Evolutionary conservation across 2,113 vertebrate species (phyloP), one percentile per base, ranked within the genome.

Genomic region (Sebastes schlegelii): DNA sequence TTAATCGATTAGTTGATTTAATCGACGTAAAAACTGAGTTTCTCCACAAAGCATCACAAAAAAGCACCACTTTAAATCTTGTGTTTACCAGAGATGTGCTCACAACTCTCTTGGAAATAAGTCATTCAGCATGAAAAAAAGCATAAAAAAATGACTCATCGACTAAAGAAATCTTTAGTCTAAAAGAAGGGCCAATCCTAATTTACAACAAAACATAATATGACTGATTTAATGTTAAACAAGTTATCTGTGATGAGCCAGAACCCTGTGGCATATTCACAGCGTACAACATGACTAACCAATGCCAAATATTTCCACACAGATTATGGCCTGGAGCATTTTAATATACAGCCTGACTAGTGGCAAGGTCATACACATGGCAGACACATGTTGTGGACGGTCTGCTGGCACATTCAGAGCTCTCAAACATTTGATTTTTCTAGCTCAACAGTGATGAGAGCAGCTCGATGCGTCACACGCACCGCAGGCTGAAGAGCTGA

Each of bases 391-490:
- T 60, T 83, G 51, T 73, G 67, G 64, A 75, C 49, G 1, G 43
- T 71, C n/a, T 63, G 57, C 55, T 55, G 62, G 72, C 23, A 8
- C 40, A 69, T 77, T 64, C 74, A 63, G 3, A 46, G 46, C n/a
- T 26, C 64, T 52, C 67, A 54, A 34, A 61, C 74, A 21, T 72
- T 23, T 5, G 21, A 48, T 72, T 64, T 64, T 48, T 34, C 42
- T 60, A 67, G 63, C 19, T 45, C 40, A 67, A 58, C 52, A 69
- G 67, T 19, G 49, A 85, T 55, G 66, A 65, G 69, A 70, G 45
- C 61, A 64, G 66, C 65, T 88, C 9, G 10, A 23, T 70, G 60
- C 10, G 1, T 81, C 81, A 69, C 55, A 60, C 51, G 51, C 71
- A 63, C 43, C 21, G 57, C 43, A 42, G 23, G 61, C 69, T 61